Percentiles rank a stretch among this genome's conserved stretches.
These are phyloP conservation scores for Ctenopoma multispine DNA, from an alignment of 2,797 vertebrate genomes.

Conservation along the genomic window DNA sequence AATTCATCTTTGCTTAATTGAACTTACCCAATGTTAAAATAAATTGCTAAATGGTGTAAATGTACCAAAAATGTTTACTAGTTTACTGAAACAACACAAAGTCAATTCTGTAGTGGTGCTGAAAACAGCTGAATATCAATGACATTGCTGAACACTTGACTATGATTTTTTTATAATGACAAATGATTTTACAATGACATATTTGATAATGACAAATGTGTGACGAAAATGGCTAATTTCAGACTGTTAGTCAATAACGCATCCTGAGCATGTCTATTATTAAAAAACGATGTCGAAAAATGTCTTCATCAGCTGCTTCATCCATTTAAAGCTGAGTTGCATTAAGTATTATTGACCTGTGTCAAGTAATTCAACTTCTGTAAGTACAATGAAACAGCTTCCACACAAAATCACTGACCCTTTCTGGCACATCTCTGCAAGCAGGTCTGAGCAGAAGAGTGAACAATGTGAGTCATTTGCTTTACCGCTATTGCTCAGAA, in stretches of 20 bases:
- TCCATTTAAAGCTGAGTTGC: conserved; percentile 37
- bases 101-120: no score
- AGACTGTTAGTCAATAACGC: background rate
- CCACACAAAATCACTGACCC: conserved; percentile 46
- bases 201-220: no score
- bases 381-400: conserved; percentile 32
- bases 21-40: background rate
- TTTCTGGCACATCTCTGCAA: conserved; percentile 42
- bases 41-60: no score
- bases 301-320: conserved; percentile 19
- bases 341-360: conserved; percentile 37
- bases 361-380: conserved; percentile 32
- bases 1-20: conserved; percentile 4
- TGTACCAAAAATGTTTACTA: no score
- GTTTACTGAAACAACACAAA: no score
- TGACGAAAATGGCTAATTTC: background rate
- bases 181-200: background rate
- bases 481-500: conserved; percentile 10
- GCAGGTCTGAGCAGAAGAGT: conserved; percentile 17
- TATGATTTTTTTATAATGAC: no score
- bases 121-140: no score
- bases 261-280: conserved; percentile 23
- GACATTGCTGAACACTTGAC: no score
- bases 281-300: no score
- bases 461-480: conserved; percentile 37